Base-by-base conservation (phyloP, 2,888 invertebrate species). In the Hecatera dysodea region DNA sequence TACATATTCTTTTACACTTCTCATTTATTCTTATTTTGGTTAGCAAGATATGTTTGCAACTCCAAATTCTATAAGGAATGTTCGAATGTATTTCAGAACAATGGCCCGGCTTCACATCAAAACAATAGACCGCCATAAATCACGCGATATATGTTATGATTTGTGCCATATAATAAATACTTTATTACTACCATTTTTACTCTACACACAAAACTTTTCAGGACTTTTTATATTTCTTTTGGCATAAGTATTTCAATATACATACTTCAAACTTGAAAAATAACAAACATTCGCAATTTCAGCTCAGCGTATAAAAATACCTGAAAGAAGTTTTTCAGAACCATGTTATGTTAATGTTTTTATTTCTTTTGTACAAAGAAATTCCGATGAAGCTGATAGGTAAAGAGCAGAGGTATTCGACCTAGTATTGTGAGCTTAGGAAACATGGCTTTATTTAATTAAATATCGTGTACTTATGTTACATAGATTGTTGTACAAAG, bases 191-290 rank as follows among this genome's bases (percentile, higher is more conserved):
- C 29, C 6, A 29, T 12, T 17, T 12, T 39, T 2, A 46, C 53
- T 42, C 2, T 7, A n/a, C 17, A 0, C 8, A 11, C 5, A 42
- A 0, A 76, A 52, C 44, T 76, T 66, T 52, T 4, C 27, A 39
- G 6, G 11, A 44, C 6, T 44, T 70, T 9, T n/a, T 36, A 55
- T 48, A 39, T 53, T 76, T 59, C 12, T 56, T 61, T 44, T 9
- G 44, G 7, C 27, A 12, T 15, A 70, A 69, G 53, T 74, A 60
- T 78, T 74, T 50, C 60, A 74, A 78, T 74, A 78, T 24, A 61
- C 55, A 78, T 24, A 61, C 55, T 29, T 36, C 9, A 48, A 48
- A 50, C 42, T 53, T 70, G 9, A 22, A 73, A 55, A 60, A 19
- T 56, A 29, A n/a, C 17, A 44, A 63, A 36, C 5, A 39, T 71